A percentile compares a stretch with the other conserved stretches of the same genome.
Evolutionary conservation across 2,888 invertebrate genomes (phyloP).

Genomic region (Phrixothrix hirtus): DNA sequence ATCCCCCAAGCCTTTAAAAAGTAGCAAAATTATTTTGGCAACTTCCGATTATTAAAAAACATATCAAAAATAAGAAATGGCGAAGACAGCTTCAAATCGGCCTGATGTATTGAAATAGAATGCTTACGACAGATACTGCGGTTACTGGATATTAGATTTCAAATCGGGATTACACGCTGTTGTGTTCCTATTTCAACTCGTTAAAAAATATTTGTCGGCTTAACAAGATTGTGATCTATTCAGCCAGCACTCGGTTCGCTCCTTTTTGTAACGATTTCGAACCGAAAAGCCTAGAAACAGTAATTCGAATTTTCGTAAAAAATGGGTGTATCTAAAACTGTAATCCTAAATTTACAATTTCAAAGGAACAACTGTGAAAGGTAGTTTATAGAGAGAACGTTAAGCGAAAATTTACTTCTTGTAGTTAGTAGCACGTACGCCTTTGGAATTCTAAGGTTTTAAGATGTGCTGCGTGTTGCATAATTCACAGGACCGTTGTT

Average conservation of each 20-base stretch:
- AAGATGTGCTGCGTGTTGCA: slow-evolving; percentile 1
- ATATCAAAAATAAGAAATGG: slow-evolving; percentile 7
- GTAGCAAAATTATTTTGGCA: too few species aligned
- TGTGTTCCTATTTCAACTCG: slow-evolving; percentile 16
- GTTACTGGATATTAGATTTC: slow-evolving; percentile 19
- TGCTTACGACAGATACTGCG: slow-evolving; percentile 14
- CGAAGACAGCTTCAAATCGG: slow-evolving; percentile 8
- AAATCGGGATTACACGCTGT: slow-evolving; percentile 22
- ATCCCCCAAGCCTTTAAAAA: too few species aligned
- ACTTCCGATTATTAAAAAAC: too few species aligned
- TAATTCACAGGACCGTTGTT: neutral
- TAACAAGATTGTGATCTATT: slow-evolving; percentile 8
- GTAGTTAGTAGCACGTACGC: neutral
- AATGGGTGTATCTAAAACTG: too few species aligned
- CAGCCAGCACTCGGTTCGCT: neutral
- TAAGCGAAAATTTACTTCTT: neutral
- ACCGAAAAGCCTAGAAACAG: too few species aligned
- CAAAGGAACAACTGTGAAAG: too few species aligned
- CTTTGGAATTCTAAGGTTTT: neutral
- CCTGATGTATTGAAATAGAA: slow-evolving; percentile 17
- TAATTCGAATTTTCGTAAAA: too few species aligned
- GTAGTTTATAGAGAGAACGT: too few species aligned
- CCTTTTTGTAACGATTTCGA: too few species aligned
- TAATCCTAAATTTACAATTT: too few species aligned
- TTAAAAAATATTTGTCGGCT: slow-evolving; percentile 15